phyloP scores from a whole-genome alignment of 2,888 invertebrate genomes.

The Stenolophus ochropezus region DNA sequence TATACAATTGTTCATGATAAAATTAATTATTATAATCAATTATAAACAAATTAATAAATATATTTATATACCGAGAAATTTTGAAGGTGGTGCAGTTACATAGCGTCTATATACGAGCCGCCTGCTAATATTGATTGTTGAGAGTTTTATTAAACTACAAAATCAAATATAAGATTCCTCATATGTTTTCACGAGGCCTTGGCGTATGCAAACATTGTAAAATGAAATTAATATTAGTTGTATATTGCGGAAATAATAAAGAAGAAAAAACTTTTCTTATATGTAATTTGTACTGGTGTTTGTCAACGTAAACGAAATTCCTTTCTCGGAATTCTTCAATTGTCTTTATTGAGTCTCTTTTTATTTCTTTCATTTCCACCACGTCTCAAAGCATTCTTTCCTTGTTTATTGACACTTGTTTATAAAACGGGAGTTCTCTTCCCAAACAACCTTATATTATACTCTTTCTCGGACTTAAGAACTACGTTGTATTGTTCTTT shows the following conservation, averaged over 20 bases:
- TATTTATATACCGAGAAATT: too few relatives aligned
- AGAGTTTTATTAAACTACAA: too few relatives aligned
- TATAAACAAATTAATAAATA: too few relatives aligned
- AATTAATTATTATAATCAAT: too few relatives aligned
- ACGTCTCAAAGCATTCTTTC: constrained; percentile 19
- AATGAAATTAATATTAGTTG: background rate
- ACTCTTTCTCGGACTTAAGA: background rate
- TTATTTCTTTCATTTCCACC: constrained; percentile 35
- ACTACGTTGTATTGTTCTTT: background rate
- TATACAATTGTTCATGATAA: too few relatives aligned
- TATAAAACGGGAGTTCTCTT: constrained; percentile 3
- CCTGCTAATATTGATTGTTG: too few relatives aligned
- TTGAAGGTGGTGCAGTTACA: too few relatives aligned
- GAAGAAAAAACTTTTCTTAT: background rate
- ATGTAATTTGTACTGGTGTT: constrained; percentile 19
- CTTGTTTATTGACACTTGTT: constrained; percentile 38
- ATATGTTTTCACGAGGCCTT: too few relatives aligned
- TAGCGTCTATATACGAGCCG: too few relatives aligned
- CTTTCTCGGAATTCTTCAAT: constrained; percentile 17
- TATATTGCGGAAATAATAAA: constrained; percentile 2
- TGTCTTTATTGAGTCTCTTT: constrained; percentile 40
- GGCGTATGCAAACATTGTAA: background rate
- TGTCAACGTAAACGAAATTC: constrained; percentile 24
- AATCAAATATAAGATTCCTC: too few relatives aligned
- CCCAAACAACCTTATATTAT: constrained; percentile 18